Percentiles rank a stretch among this genome's conserved stretches.
These are phyloP conservation scores for Protobothrops mucrosquamatus DNA, from an alignment of 2,113 vertebrate species.

Conservation along the genomic window DNA sequence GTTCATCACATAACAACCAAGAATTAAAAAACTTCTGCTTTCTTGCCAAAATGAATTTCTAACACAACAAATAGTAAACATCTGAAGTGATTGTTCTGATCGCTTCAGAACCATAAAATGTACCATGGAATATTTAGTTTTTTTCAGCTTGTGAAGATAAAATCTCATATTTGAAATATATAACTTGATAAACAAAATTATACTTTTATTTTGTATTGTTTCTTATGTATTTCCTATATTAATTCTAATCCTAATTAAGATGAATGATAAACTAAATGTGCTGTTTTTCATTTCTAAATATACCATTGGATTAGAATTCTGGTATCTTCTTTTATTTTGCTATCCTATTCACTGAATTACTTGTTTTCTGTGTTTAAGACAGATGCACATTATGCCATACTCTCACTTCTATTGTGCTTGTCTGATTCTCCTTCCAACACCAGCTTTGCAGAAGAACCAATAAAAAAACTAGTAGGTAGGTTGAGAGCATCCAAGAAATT, in stretches of 20 bases:
- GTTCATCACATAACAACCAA: not conserved
- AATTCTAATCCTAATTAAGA: not conserved
- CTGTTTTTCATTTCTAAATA: not conserved
- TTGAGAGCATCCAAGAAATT: not conserved
- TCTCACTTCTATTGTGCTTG: constrained; percentile 86
- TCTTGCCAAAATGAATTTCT: not conserved
- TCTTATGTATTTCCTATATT: not conserved
- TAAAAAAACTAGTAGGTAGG: constrained; percentile 76
- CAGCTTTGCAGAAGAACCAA: constrained; percentile 84
- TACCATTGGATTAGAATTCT: not conserved
- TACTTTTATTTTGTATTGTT: not conserved
- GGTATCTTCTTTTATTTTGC: constrained; percentile 4
- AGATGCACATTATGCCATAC: constrained; percentile 81
- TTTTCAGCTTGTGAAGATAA: not conserved
- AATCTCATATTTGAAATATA: constrained; percentile 11
- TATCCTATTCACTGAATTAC: constrained; percentile 24
- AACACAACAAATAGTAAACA: not conserved
- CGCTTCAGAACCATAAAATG: not conserved
- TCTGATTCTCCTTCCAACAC: constrained; percentile 92
- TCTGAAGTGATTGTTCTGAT: not conserved
- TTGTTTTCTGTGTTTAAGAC: constrained; percentile 68
- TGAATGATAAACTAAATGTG: not conserved
- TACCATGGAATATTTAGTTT: not conserved
- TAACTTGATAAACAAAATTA: not conserved
- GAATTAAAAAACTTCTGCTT: not conserved